phyloP scores from a whole-genome alignment of 2,888 invertebrate genomes.

The Chloromyia formosa region DNA sequence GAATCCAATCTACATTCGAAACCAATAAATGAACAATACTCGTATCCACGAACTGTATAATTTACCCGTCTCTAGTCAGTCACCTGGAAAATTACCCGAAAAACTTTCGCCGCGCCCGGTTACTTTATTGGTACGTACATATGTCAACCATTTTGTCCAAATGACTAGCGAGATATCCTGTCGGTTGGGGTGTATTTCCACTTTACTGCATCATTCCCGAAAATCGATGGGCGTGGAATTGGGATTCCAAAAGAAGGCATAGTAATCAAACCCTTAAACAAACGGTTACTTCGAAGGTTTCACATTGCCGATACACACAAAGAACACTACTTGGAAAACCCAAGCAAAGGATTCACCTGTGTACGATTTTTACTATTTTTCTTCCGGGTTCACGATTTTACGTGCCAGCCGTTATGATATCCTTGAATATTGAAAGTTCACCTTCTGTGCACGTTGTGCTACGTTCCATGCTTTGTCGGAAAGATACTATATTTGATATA shows the following conservation, averaged over 20 bases:
- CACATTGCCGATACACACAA: neutral
- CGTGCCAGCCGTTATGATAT: neutral
- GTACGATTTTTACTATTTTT: neutral
- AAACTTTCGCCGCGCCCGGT: neutral
- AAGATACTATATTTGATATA: neutral
- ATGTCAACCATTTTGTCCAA: neutral
- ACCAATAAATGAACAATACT: neutral
- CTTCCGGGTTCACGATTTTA: neutral
- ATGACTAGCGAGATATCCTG: neutral
- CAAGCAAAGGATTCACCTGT: neutral
- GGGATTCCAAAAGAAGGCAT: neutral
- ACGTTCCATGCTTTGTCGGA: neutral
- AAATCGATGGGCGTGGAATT: too few relatives aligned
- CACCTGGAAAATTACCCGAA: neutral
- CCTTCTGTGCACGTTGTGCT: neutral
- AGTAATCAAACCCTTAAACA: neutral
- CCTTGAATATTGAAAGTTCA: constrained; percentile 1
- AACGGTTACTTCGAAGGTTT: neutral
- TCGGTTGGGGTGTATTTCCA: neutral
- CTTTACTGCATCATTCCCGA: neutral
- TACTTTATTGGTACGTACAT: neutral
- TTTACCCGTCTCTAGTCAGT: neutral
- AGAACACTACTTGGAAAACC: neutral
- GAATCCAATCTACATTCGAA: too few relatives aligned
- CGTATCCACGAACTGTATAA: neutral